Evolutionary conservation across 2,888 invertebrate species (phyloP).

Genomic region (Biston betularia): DNA sequence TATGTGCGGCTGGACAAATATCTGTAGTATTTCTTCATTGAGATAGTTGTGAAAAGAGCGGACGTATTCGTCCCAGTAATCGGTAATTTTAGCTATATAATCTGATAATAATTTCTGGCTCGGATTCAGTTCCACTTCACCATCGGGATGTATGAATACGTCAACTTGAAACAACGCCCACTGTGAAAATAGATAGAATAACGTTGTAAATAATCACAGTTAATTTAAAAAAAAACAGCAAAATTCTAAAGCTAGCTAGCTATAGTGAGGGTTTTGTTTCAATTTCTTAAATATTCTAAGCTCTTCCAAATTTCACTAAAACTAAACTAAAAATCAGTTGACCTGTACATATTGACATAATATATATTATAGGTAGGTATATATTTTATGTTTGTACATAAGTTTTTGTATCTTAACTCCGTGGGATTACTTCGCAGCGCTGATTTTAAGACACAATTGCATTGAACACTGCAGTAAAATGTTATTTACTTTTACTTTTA

Average conservation of each 20-base stretch:
- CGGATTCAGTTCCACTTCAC: slow-evolving; percentile 85
- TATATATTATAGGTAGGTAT: too few species aligned
- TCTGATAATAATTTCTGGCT: slow-evolving; percentile 85
- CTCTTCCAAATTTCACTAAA: too few species aligned
- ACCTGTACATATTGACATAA: too few species aligned
- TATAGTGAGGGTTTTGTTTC: too few species aligned
- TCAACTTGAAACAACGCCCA: slow-evolving; percentile 88
- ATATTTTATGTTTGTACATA: too few species aligned
- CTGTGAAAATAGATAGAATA: slow-evolving; percentile 65
- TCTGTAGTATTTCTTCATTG: slow-evolving; percentile 88
- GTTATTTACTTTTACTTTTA: too few species aligned
- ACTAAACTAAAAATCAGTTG: too few species aligned
- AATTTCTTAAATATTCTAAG: not conserved
- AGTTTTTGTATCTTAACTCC: too few species aligned
- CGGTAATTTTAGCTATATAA: slow-evolving; percentile 87
- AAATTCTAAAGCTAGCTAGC: not conserved
- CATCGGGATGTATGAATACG: slow-evolving; percentile 76
- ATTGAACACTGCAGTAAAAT: too few species aligned
- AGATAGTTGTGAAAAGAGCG: slow-evolving; percentile 90
- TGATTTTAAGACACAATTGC: too few species aligned
- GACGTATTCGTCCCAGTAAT: slow-evolving; percentile 89
- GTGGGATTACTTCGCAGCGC: too few species aligned
- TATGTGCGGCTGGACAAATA: slow-evolving; percentile 93
- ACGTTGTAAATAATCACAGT: not conserved
- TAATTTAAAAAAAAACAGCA: not conserved